Base-by-base conservation (phyloP, 2,797 vertebrate species). In the Gymnothorax javanicus region DNA sequence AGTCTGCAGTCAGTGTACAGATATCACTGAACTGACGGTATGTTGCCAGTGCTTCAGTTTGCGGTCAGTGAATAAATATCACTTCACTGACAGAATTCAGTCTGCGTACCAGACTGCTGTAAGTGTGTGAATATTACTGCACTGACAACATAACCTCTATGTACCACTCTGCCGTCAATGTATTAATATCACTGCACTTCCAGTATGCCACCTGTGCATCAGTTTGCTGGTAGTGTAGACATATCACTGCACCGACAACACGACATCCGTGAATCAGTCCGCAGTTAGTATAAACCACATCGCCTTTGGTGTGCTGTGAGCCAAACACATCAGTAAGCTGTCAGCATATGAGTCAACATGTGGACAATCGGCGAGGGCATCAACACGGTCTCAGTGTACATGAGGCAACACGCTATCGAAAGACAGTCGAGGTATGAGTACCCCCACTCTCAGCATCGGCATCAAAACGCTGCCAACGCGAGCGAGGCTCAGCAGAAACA, bases 41-140 rank as follows among this genome's bases (percentile, higher is more conserved):
- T 81, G 20, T 81, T 71, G n/a, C 71, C 33, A 84, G 67, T 89
- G 50, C 69, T 43, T 85, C 52, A 56, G 84, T 69, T 43, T 43
- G 33, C 2, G 33, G 33, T 43, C 33, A 43, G 33, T 43, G 33
- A 43, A 43, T 43, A 43, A 43, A 43, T 43, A 81, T 7, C n/a
- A 25, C 13, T 27, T 7, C 13, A 20, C 23, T 6, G 50, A 2
- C 0, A 8, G 33, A 17, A 25, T 81, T 12, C 84, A 59, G n/a
- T 73, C 23, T 81, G 67, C 87, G 50, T 79, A 50, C 83, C 52
- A 56, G 84, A 58, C 43, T 43, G 33, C 33, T 43, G 33, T 43
- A 43, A 43, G 2, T 43, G 33, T 43, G 33, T 43, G 33, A 6
- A 0, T n/a, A n/a, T 17, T 43, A 43, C 33, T 43, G 33, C 33